Percentiles rank a stretch among this genome's conserved stretches.
These are phyloP conservation scores for Cyclura pinguis DNA, from an alignment of 2,797 vertebrate genomes.

Conservation along the genomic window DNA sequence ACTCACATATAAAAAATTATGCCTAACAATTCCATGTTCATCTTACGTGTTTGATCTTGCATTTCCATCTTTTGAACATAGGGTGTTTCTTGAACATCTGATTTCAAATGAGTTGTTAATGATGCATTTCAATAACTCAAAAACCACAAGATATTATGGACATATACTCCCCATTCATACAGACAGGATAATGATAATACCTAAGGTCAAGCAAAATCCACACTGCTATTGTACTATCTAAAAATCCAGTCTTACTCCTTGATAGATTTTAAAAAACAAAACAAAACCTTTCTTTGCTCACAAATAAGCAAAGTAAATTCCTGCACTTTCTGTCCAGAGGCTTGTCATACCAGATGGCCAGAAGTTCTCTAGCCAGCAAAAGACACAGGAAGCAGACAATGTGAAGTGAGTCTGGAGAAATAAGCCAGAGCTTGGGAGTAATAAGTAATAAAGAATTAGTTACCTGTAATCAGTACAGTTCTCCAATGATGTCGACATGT, in stretches of 20 bases:
- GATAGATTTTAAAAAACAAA: neutral
- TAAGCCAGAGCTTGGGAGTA: neutral
- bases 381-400: neutral
- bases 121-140: neutral
- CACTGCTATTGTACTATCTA: neutral
- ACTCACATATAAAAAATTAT: too few relatives aligned
- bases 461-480: too few relatives aligned
- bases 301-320: neutral
- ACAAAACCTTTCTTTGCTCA: neutral
- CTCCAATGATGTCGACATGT: too few relatives aligned
- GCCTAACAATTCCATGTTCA: too few relatives aligned
- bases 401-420: too few relatives aligned
- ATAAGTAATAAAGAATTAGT: too few relatives aligned
- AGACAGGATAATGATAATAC: neutral
- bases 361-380: neutral
- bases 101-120: too few relatives aligned
- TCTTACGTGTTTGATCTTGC: too few relatives aligned
- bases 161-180: too few relatives aligned
- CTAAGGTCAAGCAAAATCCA: neutral
- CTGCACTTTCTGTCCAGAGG: neutral
- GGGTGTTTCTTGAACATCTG: too few relatives aligned
- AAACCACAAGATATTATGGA: neutral
- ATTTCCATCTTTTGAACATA: too few relatives aligned
- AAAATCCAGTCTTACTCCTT: neutral
- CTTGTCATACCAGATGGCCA: neutral